Percentiles rank a stretch among this genome's conserved stretches.
phyloP scores from a whole-genome alignment of 2,113 vertebrate genomes.

The Oryzias curvinotus region DNA sequence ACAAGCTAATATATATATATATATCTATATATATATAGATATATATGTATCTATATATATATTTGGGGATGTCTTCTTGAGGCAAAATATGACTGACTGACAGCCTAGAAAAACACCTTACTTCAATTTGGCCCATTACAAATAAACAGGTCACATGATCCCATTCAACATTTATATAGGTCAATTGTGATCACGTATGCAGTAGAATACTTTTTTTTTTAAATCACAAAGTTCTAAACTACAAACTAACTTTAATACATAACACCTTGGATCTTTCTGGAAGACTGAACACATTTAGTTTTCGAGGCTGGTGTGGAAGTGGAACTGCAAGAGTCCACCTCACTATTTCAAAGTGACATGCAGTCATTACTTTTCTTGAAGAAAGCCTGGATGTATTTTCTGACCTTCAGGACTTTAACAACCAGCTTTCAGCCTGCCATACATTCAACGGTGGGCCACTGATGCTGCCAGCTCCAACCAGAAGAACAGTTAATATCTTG shows the following conservation, averaged over 20 bases:
- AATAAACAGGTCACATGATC: too few species aligned
- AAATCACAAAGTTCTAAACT: neutral
- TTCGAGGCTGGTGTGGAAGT: conserved; percentile 16
- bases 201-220: neutral
- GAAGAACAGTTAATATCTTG: conserved; percentile 80
- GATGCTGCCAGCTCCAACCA: conserved; percentile 63
- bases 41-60: too few species aligned
- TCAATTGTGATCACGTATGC: neutral
- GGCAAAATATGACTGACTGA: too few species aligned
- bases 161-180: too few species aligned
- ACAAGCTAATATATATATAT: too few species aligned
- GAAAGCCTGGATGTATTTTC: conserved; percentile 55
- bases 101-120: too few species aligned
- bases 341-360: conserved; percentile 36
- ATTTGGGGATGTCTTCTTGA: too few species aligned
- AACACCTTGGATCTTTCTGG: neutral
- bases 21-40: too few species aligned
- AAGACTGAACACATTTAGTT: neutral
- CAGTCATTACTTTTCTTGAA: conserved; percentile 50
- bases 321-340: conserved; percentile 20
- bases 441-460: conserved; percentile 58
- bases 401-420: conserved; percentile 64
- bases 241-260: neutral
- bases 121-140: too few species aligned
- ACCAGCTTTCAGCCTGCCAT: conserved; percentile 59